Evolutionary conservation across 2,113 vertebrate species (phyloP).

Genomic region (Nycticebus coucang): DNA sequence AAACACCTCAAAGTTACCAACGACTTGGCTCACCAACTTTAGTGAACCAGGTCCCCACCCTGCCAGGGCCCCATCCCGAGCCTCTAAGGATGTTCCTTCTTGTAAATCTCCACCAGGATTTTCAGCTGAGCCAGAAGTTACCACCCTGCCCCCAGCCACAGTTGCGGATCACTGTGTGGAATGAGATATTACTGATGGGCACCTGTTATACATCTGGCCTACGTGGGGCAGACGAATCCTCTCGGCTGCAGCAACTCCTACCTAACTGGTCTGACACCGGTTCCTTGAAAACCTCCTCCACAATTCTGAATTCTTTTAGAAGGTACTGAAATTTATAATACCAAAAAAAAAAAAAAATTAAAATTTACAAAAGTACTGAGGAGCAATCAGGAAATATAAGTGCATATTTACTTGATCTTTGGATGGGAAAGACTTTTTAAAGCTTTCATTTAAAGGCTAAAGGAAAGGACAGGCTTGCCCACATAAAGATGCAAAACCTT

Average conservation of each 20-base stretch:
- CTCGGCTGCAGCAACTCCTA: not conserved
- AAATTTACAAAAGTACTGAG: not conserved
- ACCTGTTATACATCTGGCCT: not conserved
- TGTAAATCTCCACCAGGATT: not conserved
- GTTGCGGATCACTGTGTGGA: not conserved
- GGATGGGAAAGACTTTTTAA: not conserved
- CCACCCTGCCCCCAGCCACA: not conserved
- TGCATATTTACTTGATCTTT: not conserved
- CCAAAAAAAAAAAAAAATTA: not conserved
- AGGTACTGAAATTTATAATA: not conserved
- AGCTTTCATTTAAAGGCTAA: slow-evolving; percentile 1
- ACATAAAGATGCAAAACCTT: not conserved
- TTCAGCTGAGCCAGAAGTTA: not conserved
- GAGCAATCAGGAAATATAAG: not conserved
- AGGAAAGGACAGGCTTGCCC: slow-evolving; percentile 18
- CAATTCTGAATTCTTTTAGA: not conserved
- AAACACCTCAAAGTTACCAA: not conserved
- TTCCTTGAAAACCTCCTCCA: not conserved
- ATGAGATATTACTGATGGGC: not conserved
- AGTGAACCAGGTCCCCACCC: not conserved
- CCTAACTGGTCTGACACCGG: not conserved
- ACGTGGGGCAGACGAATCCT: not conserved
- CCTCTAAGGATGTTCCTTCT: not conserved
- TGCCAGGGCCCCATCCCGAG: not conserved
- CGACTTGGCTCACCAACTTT: not conserved